Base-by-base conservation (phyloP, 2,888 invertebrate genomes). In the Eustalomyia histrio region DNA sequence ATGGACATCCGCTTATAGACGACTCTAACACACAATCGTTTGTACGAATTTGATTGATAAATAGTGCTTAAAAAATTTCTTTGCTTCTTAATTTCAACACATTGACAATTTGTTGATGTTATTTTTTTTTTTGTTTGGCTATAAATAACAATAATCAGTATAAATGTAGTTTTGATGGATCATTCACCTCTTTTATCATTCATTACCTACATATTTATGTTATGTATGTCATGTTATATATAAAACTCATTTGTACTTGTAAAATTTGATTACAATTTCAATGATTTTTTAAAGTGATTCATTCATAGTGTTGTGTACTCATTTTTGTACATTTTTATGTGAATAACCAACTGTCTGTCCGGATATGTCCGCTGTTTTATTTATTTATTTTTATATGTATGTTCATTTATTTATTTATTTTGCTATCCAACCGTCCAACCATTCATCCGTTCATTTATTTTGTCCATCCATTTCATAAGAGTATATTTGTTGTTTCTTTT, bases 141-240 rank as follows among this genome's bases (percentile, higher is more conserved):
- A 61, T 9, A 61, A 47, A 47, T 29, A 18, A 29, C 29, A 6
- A 29, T 7, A 29, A 29, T 29, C 6, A 33, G 8, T 43, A 3
- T 57, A 68, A 24, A 24, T 16, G n/a, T n/a, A 33, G 39, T 61
- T 53, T 78, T 67, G 24, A 53, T 47, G 61, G 72, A 78, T 72
- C 72, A 72, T 78, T 78, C 72, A 78, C 72, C 78, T 67, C 47
- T 47, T 60, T 71, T 64, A 47, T 1, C n/a, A n/a, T n/a, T 47
- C 4, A n/a, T n/a, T n/a, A n/a, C n/a, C n/a, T n/a, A n/a, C n/a
- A 21, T 21, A 21, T 21, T 21, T 21, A 21, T 21, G 21, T 21
- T n/a, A 21, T 21, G 21, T 21, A 21, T 21, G 4, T 21, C 2
- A 21, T 39, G 39, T 39, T 12, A 6, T 29, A 29, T 29, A 29